phyloP scores from a whole-genome alignment of 2,888 invertebrate genomes.

The Ectemnius lituratus region DNA sequence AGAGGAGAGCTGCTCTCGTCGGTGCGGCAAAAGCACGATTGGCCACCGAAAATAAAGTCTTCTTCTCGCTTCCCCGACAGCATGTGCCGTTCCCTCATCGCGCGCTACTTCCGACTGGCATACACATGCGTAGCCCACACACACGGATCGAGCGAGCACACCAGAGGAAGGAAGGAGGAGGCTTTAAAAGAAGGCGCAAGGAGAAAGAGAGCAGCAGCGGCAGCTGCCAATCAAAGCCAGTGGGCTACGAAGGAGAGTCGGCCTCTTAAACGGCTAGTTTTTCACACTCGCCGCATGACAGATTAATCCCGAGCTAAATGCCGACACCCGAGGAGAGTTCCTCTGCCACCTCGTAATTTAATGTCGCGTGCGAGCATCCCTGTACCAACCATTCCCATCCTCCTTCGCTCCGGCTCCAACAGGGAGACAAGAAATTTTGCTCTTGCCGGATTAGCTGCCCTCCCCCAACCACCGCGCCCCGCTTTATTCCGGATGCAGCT shows the following conservation, averaged over 20 bases:
- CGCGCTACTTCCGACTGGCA: slow-evolving; percentile 52
- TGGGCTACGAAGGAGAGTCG: slow-evolving; percentile 38
- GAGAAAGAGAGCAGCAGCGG: slow-evolving; percentile 39
- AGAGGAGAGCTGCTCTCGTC: no score
- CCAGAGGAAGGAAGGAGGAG: slow-evolving; percentile 17
- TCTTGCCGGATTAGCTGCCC: no score
- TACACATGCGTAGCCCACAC: slow-evolving; percentile 44
- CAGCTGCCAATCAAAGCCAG: slow-evolving; percentile 65
- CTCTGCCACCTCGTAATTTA: background rate
- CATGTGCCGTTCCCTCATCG: slow-evolving; percentile 29
- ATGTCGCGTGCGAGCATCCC: background rate
- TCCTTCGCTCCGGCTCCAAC: background rate
- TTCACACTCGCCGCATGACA: slow-evolving; percentile 59
- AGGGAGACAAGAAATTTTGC: background rate
- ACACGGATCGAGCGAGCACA: no score
- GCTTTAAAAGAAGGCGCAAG: slow-evolving; percentile 42
- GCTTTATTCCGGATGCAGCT: no score
- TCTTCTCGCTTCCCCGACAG: slow-evolving; percentile 32
- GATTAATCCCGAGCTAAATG: slow-evolving; percentile 60
- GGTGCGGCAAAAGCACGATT: slow-evolving; percentile 46
- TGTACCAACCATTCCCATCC: slow-evolving; percentile 1
- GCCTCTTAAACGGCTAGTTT: slow-evolving; percentile 61
- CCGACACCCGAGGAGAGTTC: slow-evolving; percentile 43
- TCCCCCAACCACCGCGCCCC: no score
- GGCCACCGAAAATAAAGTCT: slow-evolving; percentile 62